Conservation (phyloP, 1,140 invertebrate species). For the Parapsyche elsis region DNA sequence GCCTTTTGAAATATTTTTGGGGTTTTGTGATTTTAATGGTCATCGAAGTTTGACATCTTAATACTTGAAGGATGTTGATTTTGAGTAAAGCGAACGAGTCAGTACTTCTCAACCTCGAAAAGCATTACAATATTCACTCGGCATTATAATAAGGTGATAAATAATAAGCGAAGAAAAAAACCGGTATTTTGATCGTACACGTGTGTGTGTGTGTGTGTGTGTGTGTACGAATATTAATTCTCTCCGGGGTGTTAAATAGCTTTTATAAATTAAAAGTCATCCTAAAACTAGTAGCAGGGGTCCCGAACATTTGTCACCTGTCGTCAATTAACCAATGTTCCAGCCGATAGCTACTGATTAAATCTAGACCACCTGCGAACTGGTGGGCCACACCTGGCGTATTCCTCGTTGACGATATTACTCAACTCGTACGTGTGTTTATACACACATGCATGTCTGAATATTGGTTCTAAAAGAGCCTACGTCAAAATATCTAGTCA, state of each 20-base stretch:
- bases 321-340: conserved; percentile 45
- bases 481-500: too few species aligned
- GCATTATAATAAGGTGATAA: conserved; percentile 7
- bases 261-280: conserved; percentile 36
- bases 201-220: not conserved
- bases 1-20: conserved; percentile 20
- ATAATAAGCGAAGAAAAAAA: not conserved
- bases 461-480: too few species aligned
- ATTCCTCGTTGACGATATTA: not conserved
- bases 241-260: conserved; percentile 27
- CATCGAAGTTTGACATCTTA: conserved; percentile 34
- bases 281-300: conserved; percentile 41
- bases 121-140: too few species aligned
- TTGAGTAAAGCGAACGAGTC: too few species aligned
- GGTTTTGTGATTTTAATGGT: conserved; percentile 24
- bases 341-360: conserved; percentile 35
- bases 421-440: not conserved
- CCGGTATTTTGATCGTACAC: not conserved
- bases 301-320: conserved; percentile 46
- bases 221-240: not conserved
- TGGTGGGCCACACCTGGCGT: conserved; percentile 38
- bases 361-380: conserved; percentile 43
- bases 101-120: too few species aligned
- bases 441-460: not conserved
- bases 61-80: not conserved